Evolutionary conservation across 2,797 vertebrate species (phyloP), one percentile per base, ranked within the genome.

Genomic region (Amphiprion clarkii): DNA sequence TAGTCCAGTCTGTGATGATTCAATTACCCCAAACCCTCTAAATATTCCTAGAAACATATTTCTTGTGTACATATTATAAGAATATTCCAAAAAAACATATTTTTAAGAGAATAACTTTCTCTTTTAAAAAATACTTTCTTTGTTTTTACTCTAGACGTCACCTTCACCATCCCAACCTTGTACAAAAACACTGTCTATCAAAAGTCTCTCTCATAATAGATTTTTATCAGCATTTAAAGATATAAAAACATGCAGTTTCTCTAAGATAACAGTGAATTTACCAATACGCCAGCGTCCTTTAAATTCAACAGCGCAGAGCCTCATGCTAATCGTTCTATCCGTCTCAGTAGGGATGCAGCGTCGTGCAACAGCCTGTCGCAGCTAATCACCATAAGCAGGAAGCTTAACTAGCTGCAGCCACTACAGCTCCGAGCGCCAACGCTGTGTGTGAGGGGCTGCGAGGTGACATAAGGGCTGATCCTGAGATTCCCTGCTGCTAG

Each of bases 311-410:
- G 44, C 39, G 14, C 53, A 36, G 42, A 66, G 31, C 14, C 59
- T 55, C 5, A 2, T 67, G 58, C 65, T 72, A 40, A 62, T 69
- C 44, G 21, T 31, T 56, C 31, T 29, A 31, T 57, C 17, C 12
- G 14, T 57, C 69, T 52, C 52, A 33, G 76, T 1, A 19, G 64
- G 59, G 58, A 55, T 42, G 39, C 19, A 52, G 62, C 2, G 1
- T 68, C 31, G 40, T 5, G 16, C 73, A 79, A 79, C 71, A 80
- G 84, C 74, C 84, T 79, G 84, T 81, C 11, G 19, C 57, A 54
- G 84, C 71, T 88, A 87, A 92, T 90, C 78, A 68, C 60, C n/a
- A 19, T 83, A 85, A 85, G 75, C 11, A 79, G 67, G 58, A 51
- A 81, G 88, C 80, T 91, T 87, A 91, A 78, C 56, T 19, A 48